These are phyloP conservation scores for Aphidoletes aphidimyza DNA, from an alignment of 2,888 invertebrate species.

Conservation along the genomic window DNA sequence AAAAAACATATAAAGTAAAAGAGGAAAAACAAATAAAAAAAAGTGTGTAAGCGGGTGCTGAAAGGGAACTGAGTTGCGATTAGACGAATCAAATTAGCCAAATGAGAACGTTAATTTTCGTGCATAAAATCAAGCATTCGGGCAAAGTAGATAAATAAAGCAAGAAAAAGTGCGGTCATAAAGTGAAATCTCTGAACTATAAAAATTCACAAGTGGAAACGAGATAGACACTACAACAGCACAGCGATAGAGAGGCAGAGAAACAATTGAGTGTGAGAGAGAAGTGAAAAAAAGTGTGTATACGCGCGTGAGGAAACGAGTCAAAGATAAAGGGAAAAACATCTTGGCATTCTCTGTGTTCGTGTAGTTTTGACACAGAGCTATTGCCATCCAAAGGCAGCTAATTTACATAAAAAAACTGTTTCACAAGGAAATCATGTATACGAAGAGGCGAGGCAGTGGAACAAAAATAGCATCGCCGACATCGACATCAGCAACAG, in stretches of 20 bases:
- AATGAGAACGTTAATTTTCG: slow-evolving; percentile 49
- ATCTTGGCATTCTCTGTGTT: not conserved
- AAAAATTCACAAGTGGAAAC: not conserved
- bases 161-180: slow-evolving; percentile 25
- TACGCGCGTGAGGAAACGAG: not conserved
- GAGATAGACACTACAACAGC: not conserved
- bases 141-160: slow-evolving; percentile 10
- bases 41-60: not conserved
- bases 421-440: slow-evolving; percentile 31
- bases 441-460: slow-evolving; percentile 16
- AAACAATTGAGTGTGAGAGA: not conserved
- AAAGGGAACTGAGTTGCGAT: slow-evolving; percentile 37
- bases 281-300: not conserved
- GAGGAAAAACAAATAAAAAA: not conserved
- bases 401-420: slow-evolving; percentile 42
- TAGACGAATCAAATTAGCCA: slow-evolving; percentile 49
- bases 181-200: slow-evolving; percentile 40
- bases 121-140: not conserved
- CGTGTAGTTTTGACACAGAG: slow-evolving; percentile 7
- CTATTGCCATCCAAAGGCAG: not conserved
- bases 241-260: not conserved
- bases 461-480: not conserved
- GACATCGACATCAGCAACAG: not conserved
- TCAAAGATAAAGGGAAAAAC: not conserved
- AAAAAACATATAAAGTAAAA: not conserved